Evolutionary conservation across 1,140 invertebrate genomes (phyloP), one percentile per base, ranked within the genome.

Genomic region (Drosophila carrolli): DNA sequence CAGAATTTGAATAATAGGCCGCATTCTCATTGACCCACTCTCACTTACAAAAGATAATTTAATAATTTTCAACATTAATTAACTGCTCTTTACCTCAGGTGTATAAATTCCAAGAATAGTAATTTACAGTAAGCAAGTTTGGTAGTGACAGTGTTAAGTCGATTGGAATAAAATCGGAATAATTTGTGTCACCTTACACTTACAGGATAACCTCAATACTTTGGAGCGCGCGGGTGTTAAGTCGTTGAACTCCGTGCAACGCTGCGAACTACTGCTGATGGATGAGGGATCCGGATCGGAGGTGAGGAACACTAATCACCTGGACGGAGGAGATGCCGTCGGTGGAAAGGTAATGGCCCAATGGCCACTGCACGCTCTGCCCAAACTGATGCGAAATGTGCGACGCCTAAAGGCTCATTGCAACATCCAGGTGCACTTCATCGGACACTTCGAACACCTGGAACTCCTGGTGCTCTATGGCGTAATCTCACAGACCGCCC

Each of bases 371-470:
- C 48, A 51, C 9, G 48, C 48, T 11, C 29, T 51, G 8, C 48
- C 48, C n/a, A 51, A 51, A 16, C n/a, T 51, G 1, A 51, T 51
- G n/a, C n/a, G 48, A 51, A 51, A 51, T 35, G 27, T 51, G 29
- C 27, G 48, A 1, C 48, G 27, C 0, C n/a, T 51, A 0, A 51
- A 16, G 48, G 48, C 1, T n/a, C n/a, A 35, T 5, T 51, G 48
- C 29, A 27, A 35, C 6, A 16, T 51, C 29, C 48, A 35, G 29
- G 48, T 51, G n/a, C 48, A 51, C n/a, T 51, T 51, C 29, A 32
- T 51, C 27, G 48, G 35, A 8, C 48, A 35, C 3, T 51, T 51
- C 1, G 7, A 51, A 29, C n/a, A 51, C 5, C n/a, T 51, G 29
- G 48, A 51, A 13, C 29, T 51, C 1, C 29, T 51, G 0, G 48